Base-by-base conservation (phyloP, 1,140 invertebrate genomes). In the Battus philenor region DNA sequence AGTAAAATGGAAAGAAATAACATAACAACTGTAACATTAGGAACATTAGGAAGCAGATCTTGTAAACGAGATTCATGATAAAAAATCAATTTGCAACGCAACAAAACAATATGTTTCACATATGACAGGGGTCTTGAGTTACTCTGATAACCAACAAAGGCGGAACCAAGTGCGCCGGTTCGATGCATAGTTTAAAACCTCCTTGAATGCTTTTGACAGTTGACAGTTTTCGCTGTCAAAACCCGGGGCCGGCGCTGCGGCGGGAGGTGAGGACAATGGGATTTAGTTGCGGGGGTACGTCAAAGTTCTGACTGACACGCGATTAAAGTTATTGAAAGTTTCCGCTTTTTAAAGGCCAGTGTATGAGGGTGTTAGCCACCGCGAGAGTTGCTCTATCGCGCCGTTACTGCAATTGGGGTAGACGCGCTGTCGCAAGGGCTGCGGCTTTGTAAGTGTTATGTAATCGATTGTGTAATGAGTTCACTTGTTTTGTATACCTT, bases 151-250 rank as follows among this genome's bases (percentile, higher is more conserved):
- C 33, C 33, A 20, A 36, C 33, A 34, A 34, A 34, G 9, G n/a
- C n/a, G 17, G 9, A 34, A 34, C 32, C 32, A 20, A 34, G 20
- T 34, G 20, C 32, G 32, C 17, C 32, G 16, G 32, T 34, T 34
- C 32, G 2, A 20, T 20, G 73, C 75, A 76, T 78, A 84, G 77
- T 81, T 84, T 84, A 84, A n/a, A 84, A 79, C 73, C 71, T 68
- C 56, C 73, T 78, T 72, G 67, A 63, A 66, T 80, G 79, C 70
- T 67, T 81, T 79, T 84, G 79, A 81, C 80, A 80, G 76, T 83
- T 83, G 79, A 83, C 76, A 84, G 77, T 81, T 79, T 78, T 76
- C 69, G 61, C 68, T 77, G 77, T 81, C 75, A 77, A 71, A 68
- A 54, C 39, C 8, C 22, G 10, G 34, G 34, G 24, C 18, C 18